Base-by-base conservation (phyloP, 2,888 invertebrate species). In the Mactromeris polynyma region DNA sequence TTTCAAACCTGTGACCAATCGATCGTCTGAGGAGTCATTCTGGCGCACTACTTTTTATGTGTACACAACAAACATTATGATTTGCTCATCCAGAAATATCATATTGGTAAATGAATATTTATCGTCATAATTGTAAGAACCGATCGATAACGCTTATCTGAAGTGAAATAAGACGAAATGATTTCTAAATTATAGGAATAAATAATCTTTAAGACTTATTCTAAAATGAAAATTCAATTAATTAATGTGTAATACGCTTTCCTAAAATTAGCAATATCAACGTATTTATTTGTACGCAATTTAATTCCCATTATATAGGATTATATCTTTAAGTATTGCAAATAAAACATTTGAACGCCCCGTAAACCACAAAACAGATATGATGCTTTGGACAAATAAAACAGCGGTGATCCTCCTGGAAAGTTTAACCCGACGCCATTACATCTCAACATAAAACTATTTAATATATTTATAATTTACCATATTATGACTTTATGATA, bases 21-120 rank as follows among this genome's bases (percentile, higher is more conserved):
- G 86, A 86, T 87, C 33, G 1, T 2, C 11, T 40, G 26, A 19
- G 40, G 19, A 77, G 89, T 64, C 73, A 64, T 80, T 54, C 31
- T 86, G 86, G 81, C 89, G 83, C 81, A 36, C 81, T 79, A 80
- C 33, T 86, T 81, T 84, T 85, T 64, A 26, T 78, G 86, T 83
- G 46, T 86, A 83, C 89, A 80, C 69, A 38, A 58, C 86, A 89
- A 89, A 89, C 80, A 89, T 77, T 42, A 78, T 86, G 73, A 64
- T 73, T 86, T 86, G 86, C 81, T 17, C 46, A 40, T 26, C n/a
- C 40, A 2, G 77, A 69, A 77, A 82, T 26, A 38, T 64, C 26
- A 64, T 64, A 64, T 26, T 64, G 58, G 58, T 64, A 26, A 26
- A 64, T 64, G 58, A 64, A 64, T 64, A 64, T 26, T 64, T 26